Conservation (phyloP, 2,797 vertebrate genomes). For the Spheniscus humboldti region DNA sequence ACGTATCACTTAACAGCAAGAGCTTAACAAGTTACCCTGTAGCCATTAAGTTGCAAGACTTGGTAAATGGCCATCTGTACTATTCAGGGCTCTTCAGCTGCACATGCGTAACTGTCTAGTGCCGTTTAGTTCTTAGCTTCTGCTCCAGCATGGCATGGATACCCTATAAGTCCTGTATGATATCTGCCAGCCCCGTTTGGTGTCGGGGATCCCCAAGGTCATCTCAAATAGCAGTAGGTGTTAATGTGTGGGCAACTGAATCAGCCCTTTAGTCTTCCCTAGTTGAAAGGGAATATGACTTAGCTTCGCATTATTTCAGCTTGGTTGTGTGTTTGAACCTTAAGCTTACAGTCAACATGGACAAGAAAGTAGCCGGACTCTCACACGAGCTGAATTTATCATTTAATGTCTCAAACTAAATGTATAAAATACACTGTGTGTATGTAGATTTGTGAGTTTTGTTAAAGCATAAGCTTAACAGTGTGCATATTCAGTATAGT, state of each 20-base stretch:
- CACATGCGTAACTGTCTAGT: neutral
- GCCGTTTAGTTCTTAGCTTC: neutral
- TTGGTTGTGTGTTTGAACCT: neutral
- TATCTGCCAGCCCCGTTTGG: neutral
- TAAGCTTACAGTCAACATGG: neutral
- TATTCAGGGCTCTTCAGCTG: neutral
- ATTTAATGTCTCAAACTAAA: neutral
- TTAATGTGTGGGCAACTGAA: neutral
- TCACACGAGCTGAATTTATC: neutral
- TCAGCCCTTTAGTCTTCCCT: neutral
- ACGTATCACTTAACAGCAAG: neutral
- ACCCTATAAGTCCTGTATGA: fast-evolving
- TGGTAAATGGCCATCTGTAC: neutral
- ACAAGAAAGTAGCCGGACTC: neutral
- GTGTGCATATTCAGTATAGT: neutral
- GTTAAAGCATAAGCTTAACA: neutral
- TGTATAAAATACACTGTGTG: neutral
- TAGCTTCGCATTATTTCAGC: neutral
- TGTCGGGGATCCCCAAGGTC: neutral
- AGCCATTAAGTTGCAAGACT: neutral
- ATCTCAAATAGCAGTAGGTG: neutral
- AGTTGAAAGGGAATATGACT: neutral
- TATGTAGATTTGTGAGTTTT: neutral
- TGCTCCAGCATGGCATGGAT: neutral
- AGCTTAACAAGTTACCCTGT: neutral